phyloP scores from a whole-genome alignment of 2,797 vertebrate species.

The Sebastes nivosus region DNA sequence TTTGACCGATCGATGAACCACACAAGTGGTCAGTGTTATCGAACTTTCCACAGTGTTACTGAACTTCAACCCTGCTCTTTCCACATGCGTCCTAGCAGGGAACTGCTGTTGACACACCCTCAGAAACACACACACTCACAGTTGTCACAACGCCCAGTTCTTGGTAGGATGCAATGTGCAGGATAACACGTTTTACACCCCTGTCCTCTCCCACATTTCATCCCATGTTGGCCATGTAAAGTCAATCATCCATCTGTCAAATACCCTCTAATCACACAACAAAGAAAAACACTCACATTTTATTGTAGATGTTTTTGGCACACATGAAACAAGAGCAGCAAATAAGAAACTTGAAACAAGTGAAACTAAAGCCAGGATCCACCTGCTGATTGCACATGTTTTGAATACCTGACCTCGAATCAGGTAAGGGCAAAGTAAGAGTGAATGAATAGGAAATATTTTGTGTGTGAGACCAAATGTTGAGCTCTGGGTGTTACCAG shows the following conservation, averaged over 20 bases:
- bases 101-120: conserved; percentile 27
- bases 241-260: neutral
- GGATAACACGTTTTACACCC: neutral
- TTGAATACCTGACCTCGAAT: neutral
- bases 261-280: neutral
- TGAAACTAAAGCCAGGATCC: neutral
- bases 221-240: neutral
- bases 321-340: neutral
- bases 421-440: neutral
- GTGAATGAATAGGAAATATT: neutral
- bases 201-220: neutral
- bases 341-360: neutral
- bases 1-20: neutral
- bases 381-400: neutral
- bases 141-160: neutral
- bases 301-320: neutral
- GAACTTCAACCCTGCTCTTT: conserved; percentile 42
- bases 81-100: neutral
- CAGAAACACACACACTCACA: neutral
- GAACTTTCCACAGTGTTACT: neutral
- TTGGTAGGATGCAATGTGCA: neutral
- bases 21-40: neutral
- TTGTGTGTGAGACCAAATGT: neutral
- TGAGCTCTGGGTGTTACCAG: neutral
- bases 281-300: neutral